Conservation (phyloP, 2,888 invertebrate genomes). For the Microctonus hyperodae region DNA sequence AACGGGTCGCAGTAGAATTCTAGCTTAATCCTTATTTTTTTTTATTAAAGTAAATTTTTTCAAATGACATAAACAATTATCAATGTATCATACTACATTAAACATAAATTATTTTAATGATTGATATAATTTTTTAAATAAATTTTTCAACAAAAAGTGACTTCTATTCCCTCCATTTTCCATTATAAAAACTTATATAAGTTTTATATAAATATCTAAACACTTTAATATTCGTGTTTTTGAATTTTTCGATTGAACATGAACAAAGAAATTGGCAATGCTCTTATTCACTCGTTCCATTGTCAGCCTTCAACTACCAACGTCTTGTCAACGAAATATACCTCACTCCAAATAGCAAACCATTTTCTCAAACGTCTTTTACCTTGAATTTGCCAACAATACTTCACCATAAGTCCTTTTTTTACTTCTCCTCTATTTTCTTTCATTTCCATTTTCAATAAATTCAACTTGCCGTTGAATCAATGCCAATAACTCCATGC, state of each 20-base stretch:
- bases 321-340: neutral
- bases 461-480: slow-evolving; percentile 14
- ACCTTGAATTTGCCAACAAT: neutral
- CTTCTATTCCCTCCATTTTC: neutral
- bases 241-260: neutral
- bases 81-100: too few relatives aligned
- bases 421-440: neutral
- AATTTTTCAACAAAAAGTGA: neutral
- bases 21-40: neutral
- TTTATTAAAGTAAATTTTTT: neutral
- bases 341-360: neutral
- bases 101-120: too few relatives aligned
- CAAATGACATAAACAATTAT: neutral
- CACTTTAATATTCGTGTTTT: neutral
- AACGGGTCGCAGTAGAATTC: slow-evolving; percentile 24
- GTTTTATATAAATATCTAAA: neutral
- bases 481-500: slow-evolving; percentile 9
- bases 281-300: neutral
- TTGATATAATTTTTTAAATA: too few relatives aligned
- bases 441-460: slow-evolving; percentile 11
- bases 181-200: neutral
- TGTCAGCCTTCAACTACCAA: neutral
- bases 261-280: neutral
- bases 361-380: neutral
- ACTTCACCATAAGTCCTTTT: neutral